Evolutionary conservation across 2,113 vertebrate species (phyloP).

Genomic region (Mus pahari): DNA sequence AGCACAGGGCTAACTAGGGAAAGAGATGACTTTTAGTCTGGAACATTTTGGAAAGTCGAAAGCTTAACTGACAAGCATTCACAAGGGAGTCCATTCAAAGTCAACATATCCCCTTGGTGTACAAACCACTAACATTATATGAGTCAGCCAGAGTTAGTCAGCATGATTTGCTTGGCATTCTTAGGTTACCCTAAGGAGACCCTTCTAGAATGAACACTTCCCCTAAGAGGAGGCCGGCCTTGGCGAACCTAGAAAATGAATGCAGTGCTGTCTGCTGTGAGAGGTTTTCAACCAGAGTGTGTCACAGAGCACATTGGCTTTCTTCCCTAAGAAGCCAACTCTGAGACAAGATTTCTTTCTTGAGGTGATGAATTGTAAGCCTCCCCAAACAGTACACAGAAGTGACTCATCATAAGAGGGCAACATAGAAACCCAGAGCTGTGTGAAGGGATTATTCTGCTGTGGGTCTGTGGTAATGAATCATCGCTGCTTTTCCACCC

Average conservation of each 20-base stretch:
- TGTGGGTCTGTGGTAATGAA: conserved; percentile 69
- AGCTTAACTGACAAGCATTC: conserved; percentile 64
- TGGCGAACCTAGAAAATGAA: conserved; percentile 71
- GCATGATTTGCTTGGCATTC: conserved; percentile 53
- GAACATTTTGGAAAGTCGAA: conserved; percentile 74
- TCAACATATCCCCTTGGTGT: conserved; percentile 60
- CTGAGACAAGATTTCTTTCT: conserved; percentile 81
- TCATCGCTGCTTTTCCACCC: conserved; percentile 71
- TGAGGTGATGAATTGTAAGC: conserved; percentile 75
- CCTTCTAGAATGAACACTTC: conserved; percentile 39
- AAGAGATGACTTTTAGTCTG: conserved; percentile 62
- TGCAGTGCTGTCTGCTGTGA: conserved; percentile 77
- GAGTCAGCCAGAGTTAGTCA: conserved; percentile 56
- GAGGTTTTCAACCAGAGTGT: conserved; percentile 69
- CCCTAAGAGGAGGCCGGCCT: not conserved
- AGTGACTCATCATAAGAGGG: conserved; percentile 83
- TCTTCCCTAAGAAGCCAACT: conserved; percentile 61
- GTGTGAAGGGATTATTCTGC: conserved; percentile 83
- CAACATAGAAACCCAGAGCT: conserved; percentile 72
- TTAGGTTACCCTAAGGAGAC: conserved; percentile 48
- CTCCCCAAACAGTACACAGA: conserved; percentile 78
- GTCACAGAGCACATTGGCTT: conserved; percentile 76
- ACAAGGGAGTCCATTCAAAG: conserved; percentile 71
- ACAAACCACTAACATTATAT: conserved; percentile 64
- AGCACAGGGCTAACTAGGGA: conserved; percentile 60